Percentiles rank a stretch among this genome's conserved stretches.
Evolutionary conservation across 2,113 vertebrate genomes (phyloP).

Genomic region (Cololabis saira): DNA sequence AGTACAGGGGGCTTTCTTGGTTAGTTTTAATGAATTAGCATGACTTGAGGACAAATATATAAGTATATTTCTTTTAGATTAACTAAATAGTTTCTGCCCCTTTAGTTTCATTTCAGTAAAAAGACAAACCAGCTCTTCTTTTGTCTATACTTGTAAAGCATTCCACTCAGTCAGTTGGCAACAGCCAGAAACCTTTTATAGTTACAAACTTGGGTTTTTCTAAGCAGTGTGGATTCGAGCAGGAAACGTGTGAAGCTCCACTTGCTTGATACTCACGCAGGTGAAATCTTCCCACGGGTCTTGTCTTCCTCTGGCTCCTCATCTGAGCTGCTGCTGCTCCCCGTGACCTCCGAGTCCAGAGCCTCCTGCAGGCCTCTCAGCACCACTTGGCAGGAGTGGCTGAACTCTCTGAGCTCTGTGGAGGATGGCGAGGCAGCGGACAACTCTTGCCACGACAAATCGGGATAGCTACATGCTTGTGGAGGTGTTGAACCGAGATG

Average conservation of each 20-base stretch:
- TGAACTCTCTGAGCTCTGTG: slow-evolving; percentile 83
- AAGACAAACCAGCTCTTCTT: too few species aligned
- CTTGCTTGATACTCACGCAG: slow-evolving; percentile 83
- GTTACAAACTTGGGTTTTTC: too few species aligned
- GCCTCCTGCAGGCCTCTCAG: slow-evolving; percentile 83
- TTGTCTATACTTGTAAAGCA: too few species aligned
- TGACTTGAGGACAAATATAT: too few species aligned
- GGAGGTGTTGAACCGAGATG: slow-evolving; percentile 28
- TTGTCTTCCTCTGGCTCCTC: slow-evolving; percentile 81
- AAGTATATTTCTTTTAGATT: too few species aligned
- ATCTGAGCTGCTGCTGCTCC: slow-evolving; percentile 95
- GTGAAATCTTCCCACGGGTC: slow-evolving; percentile 58
- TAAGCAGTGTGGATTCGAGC: too few species aligned
- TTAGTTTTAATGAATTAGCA: too few species aligned
- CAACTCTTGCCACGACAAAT: slow-evolving; percentile 32
- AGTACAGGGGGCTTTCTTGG: too few species aligned
- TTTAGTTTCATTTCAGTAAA: too few species aligned
- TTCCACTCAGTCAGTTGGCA: too few species aligned
- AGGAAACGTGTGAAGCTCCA: neutral
- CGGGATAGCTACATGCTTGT: slow-evolving; percentile 15
- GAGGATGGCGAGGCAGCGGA: slow-evolving; percentile 52
- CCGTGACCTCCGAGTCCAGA: slow-evolving; percentile 93
- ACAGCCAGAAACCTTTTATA: too few species aligned
- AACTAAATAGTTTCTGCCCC: too few species aligned
- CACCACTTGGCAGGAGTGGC: slow-evolving; percentile 76